Conservation (phyloP, 2,888 invertebrate species). For the Diarsia dahlii region DNA sequence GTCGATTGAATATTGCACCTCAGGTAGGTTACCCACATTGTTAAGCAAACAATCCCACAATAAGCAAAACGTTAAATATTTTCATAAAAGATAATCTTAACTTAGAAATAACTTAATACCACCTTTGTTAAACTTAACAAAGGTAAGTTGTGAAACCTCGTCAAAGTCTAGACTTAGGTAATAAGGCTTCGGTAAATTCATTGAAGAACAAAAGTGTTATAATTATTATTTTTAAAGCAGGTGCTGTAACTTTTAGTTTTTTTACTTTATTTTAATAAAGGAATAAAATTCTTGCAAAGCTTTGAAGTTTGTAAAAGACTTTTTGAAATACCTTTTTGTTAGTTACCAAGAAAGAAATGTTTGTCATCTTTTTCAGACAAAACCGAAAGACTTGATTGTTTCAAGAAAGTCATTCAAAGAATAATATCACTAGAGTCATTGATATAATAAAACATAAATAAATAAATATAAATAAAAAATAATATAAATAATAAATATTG, state of each 20-base stretch:
- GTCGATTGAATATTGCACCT: no score
- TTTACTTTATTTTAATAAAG: background rate
- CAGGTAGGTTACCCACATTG: background rate
- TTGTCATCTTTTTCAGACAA: background rate
- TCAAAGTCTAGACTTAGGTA: conserved; percentile 9
- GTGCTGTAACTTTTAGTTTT: background rate
- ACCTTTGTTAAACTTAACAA: conserved; percentile 5
- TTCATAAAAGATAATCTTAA: conserved; percentile 9
- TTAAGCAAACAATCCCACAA: background rate
- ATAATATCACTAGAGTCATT: background rate
- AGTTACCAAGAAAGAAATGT: background rate
- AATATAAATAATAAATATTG: no score
- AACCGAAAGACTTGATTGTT: background rate
- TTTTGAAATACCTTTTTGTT: background rate
- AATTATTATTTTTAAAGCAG: background rate
- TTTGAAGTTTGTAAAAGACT: background rate
- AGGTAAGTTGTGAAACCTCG: conserved; percentile 5
- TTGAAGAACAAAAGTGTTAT: conserved; percentile 16
- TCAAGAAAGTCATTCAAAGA: background rate
- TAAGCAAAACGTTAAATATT: background rate
- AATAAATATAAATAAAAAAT: no score
- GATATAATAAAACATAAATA: no score
- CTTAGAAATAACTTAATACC: conserved; percentile 9
- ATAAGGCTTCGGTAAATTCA: conserved; percentile 2
- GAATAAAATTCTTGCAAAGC: background rate